These are phyloP conservation scores for Seira ritae DNA, from an alignment of 2,888 invertebrate species.

Conservation along the genomic window DNA sequence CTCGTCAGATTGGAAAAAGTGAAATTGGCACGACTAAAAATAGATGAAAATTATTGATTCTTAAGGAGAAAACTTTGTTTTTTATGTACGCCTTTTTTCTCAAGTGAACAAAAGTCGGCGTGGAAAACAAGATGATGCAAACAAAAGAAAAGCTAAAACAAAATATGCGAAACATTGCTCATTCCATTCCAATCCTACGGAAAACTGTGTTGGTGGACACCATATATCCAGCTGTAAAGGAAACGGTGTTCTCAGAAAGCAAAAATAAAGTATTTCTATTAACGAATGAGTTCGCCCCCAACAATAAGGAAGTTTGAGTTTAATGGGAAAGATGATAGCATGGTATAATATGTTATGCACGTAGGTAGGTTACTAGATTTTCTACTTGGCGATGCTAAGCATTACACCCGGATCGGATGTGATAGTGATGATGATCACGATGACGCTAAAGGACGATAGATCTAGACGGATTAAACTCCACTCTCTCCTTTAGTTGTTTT, in stretches of 20 bases:
- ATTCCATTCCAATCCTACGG: background rate
- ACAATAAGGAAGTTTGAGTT: no score
- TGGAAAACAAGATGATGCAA: background rate
- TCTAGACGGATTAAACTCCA: background rate
- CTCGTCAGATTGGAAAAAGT: background rate
- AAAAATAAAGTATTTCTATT: no score
- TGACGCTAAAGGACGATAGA: background rate
- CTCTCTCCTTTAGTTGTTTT: background rate
- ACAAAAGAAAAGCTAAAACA: background rate
- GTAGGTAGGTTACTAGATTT: no score
- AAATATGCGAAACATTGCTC: no score
- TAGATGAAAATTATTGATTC: slow-evolving; percentile 47
- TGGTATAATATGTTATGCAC: no score
- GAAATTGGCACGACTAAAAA: slow-evolving; percentile 37
- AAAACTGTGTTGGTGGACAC: background rate
- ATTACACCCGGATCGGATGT: no score
- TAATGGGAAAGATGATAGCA: no score
- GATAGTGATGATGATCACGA: background rate
- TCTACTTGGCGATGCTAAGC: no score
- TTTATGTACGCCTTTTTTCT: background rate
- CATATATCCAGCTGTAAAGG: no score
- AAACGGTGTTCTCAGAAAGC: no score
- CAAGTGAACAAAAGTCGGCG: background rate
- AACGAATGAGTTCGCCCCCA: no score
- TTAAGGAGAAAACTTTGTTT: background rate